Evolutionary conservation across 2,888 invertebrate genomes (phyloP).

Genomic region (Charanyca ferruginea): DNA sequence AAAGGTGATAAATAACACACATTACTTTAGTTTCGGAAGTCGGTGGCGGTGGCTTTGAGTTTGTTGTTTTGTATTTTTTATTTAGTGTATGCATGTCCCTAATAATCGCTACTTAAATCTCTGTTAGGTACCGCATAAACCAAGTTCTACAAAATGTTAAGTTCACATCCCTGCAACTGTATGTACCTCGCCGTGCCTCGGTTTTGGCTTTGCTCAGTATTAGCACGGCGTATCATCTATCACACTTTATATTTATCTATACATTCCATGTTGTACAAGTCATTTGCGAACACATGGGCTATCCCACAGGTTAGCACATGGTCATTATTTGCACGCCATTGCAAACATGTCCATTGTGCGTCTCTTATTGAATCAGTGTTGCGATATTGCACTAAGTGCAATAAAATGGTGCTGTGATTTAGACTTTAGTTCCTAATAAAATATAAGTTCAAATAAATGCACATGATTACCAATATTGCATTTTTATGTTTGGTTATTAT

Average conservation of each 20-base stretch:
- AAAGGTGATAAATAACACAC: too few relatives aligned
- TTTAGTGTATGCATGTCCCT: too few relatives aligned
- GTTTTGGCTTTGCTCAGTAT: background rate
- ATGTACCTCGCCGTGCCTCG: slow-evolving; percentile 7
- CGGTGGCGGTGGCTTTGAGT: too few relatives aligned
- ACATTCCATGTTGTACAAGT: slow-evolving; percentile 34
- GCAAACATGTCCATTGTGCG: slow-evolving; percentile 12
- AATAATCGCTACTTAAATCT: too few relatives aligned
- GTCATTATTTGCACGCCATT: slow-evolving; percentile 34
- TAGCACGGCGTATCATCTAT: slow-evolving; percentile 23
- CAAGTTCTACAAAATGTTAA: background rate
- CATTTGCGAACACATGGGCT: slow-evolving; percentile 44
- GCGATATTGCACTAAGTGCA: background rate
- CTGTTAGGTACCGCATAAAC: background rate
- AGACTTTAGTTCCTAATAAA: background rate
- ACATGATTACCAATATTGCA: too few relatives aligned
- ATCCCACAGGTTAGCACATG: slow-evolving; percentile 17
- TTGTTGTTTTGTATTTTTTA: too few relatives aligned
- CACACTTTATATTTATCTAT: slow-evolving; percentile 25
- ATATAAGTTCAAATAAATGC: background rate
- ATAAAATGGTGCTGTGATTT: too few relatives aligned
- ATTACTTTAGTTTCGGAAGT: too few relatives aligned
- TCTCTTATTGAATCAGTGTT: slow-evolving; percentile 9
- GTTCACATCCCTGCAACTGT: slow-evolving; percentile 5
- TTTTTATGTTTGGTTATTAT: too few relatives aligned